Evolutionary conservation across 2,888 invertebrate species (phyloP), one percentile per base, ranked within the genome.

Genomic region (Tetragnatha montana): DNA sequence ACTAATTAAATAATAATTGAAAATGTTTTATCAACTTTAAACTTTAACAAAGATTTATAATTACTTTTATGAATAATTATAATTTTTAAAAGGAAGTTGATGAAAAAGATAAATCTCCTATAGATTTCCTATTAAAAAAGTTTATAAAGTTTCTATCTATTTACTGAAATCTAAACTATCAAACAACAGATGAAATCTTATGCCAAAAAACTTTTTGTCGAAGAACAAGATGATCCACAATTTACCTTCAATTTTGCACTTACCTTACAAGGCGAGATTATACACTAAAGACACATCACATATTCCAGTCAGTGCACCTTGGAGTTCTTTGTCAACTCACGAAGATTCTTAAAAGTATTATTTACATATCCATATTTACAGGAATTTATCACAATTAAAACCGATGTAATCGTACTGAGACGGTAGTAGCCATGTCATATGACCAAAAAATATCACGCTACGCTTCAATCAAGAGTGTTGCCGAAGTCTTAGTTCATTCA

Each of bases 381-480:
- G 6, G 51, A 82, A 82, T 82, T n/a, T 82, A 82, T 82, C 82
- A 82, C 74, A 82, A 82, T 74, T 82, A 51, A 82, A 60, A 17
- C 60, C 60, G 60, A 60, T 17, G 60, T 60, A 60, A 60, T 17
- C 12, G 60, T 8, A 10, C 14, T 17, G 12, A 60, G 60, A 12
- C 60, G 60, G 60, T 60, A 17, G 1, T 4, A 17, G 17, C 60
- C 17, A 60, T 8, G 12, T 60, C 17, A 60, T 8, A 60, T 60
- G 60, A 6, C 10, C 10, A 14, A 10, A 60, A 17, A 60, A 17
- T 60, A 12, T 17, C 60, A 60, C 35, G 17, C 17, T 12, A 17
- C 14, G 60, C 4, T 10, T 60, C 60, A 60, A 60, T 60, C 6
- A 60, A 60, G 1, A 60, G 14, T 60, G 12, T 8, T 14, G 0